Evolutionary conservation across 2,797 vertebrate species (phyloP).

Genomic region (Taenioides sp.): DNA sequence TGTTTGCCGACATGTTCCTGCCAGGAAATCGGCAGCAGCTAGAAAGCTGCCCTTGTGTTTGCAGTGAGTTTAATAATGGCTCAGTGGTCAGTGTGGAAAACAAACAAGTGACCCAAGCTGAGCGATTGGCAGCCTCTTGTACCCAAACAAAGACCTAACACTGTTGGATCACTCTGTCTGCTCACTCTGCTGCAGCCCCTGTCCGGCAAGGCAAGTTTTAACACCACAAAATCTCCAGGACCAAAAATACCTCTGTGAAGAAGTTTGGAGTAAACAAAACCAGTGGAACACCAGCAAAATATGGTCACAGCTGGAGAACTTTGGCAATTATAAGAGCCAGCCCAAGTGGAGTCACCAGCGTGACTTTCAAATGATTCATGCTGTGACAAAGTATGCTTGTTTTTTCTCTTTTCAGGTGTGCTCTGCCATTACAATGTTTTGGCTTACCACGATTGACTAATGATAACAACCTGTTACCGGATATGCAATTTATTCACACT

Average conservation of each 20-base stretch:
- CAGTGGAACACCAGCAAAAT: not conserved
- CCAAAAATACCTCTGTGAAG: slow-evolving; percentile 29
- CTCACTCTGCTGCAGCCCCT: slow-evolving; percentile 24
- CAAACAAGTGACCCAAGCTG: slow-evolving; percentile 23
- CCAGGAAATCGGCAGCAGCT: not conserved
- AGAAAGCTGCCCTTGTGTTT: slow-evolving; percentile 15
- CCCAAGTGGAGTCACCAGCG: not conserved
- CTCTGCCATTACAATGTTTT: not conserved
- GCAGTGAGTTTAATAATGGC: slow-evolving; percentile 7
- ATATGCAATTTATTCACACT: not conserved
- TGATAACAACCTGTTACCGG: not conserved
- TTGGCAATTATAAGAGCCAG: not conserved
- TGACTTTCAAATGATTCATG: not conserved
- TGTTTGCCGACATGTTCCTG: not conserved
- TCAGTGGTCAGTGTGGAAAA: slow-evolving; percentile 4
- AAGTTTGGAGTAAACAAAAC: slow-evolving; percentile 28
- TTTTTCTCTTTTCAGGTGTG: not conserved
- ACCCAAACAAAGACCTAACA: slow-evolving; percentile 25
- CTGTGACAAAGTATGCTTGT: not conserved
- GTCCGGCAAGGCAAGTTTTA: slow-evolving; percentile 20
- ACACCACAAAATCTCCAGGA: slow-evolving; percentile 26
- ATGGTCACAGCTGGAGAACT: slow-evolving; percentile 17
- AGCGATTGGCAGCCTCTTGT: slow-evolving; percentile 15
- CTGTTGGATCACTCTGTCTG: slow-evolving; percentile 19
- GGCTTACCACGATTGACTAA: not conserved